phyloP scores from a whole-genome alignment of 2,888 invertebrate species.

The Ferdinandea cuprea region DNA sequence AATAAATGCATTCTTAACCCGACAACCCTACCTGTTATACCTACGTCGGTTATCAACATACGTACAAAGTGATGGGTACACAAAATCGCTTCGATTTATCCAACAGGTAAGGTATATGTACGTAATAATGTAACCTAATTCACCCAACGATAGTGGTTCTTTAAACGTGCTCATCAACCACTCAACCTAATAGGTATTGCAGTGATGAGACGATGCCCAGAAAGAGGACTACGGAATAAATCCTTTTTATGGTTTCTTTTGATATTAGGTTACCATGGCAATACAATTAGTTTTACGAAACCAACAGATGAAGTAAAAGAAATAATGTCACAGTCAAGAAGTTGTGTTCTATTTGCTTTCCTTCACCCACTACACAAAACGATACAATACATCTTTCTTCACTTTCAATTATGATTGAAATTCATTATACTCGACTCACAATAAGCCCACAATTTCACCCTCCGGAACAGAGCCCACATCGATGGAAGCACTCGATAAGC shows the following conservation, averaged over 20 bases:
- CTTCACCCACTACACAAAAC: neutral
- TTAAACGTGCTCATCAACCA: constrained; percentile 34
- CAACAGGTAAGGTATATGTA: too few species aligned
- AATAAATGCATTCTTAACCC: too few species aligned
- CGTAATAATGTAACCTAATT: too few species aligned
- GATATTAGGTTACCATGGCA: constrained; percentile 39
- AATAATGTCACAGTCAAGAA: constrained; percentile 20
- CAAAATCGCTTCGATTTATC: too few species aligned
- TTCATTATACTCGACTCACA: constrained; percentile 48
- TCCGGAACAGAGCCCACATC: neutral
- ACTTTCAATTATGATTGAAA: constrained; percentile 62
- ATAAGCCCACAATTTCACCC: constrained; percentile 38
- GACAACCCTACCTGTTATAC: too few species aligned
- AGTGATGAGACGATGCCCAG: neutral
- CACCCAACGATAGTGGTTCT: too few species aligned
- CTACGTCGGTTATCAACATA: too few species aligned
- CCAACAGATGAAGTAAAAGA: too few species aligned
- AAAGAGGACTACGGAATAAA: neutral
- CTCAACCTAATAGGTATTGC: too few species aligned
- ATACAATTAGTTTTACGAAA: constrained; percentile 50
- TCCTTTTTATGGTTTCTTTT: constrained; percentile 39
- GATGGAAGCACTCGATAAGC: constrained; percentile 26
- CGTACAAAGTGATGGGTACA: too few species aligned
- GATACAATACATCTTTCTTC: constrained; percentile 28
- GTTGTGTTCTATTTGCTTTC: neutral